These are phyloP conservation scores for Agrochola lychnidis DNA, from an alignment of 2,888 invertebrate species.

Conservation along the genomic window DNA sequence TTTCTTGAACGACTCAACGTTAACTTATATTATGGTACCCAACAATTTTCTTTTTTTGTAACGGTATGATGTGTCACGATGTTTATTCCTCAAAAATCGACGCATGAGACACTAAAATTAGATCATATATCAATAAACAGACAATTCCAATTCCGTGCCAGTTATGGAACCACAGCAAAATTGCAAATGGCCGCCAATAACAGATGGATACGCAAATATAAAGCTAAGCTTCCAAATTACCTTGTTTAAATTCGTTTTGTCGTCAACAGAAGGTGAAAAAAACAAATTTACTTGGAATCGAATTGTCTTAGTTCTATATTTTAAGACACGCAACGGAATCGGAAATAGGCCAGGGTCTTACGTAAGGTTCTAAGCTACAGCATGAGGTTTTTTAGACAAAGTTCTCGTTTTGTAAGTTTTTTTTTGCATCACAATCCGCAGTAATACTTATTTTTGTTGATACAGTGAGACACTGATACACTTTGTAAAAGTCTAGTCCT, in stretches of 20 bases:
- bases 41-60: not conserved
- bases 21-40: not conserved
- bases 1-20: not conserved
- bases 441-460: not conserved
- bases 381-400: slow-evolving; percentile 35
- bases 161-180: slow-evolving; percentile 24
- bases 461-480: not conserved
- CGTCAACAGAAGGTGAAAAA: slow-evolving; percentile 67
- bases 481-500: not conserved
- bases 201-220: slow-evolving; percentile 49
- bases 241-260: slow-evolving; percentile 60
- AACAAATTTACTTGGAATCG: slow-evolving; percentile 69
- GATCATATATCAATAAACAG: slow-evolving; percentile 8
- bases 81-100: not conserved
- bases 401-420: not conserved
- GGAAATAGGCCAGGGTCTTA: slow-evolving; percentile 76
- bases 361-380: slow-evolving; percentile 66
- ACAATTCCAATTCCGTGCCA: slow-evolving; percentile 25
- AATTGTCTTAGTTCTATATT: slow-evolving; percentile 71
- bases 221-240: slow-evolving; percentile 52
- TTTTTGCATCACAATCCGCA: not conserved
- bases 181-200: slow-evolving; percentile 50
- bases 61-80: not conserved
- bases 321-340: slow-evolving; percentile 72
- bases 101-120: not conserved